phyloP scores from a whole-genome alignment of 2,888 invertebrate species.

The Drosophila anceps region DNA sequence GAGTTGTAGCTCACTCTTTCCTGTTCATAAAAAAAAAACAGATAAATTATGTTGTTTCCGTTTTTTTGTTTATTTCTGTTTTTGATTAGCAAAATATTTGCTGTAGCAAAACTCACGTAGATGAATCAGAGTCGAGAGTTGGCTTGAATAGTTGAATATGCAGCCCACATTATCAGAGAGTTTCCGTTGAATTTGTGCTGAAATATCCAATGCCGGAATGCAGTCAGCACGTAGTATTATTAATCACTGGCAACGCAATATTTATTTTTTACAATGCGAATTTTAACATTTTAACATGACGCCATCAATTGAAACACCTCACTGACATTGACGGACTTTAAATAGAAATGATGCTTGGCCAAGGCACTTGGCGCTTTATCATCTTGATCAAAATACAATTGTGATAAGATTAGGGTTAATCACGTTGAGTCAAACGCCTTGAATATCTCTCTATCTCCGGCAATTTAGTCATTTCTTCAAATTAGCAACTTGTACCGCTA shows the following conservation, averaged over 20 bases:
- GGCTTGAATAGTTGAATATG: slow-evolving; percentile 29
- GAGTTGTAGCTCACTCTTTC: slow-evolving; percentile 7
- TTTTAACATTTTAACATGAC: slow-evolving; percentile 50
- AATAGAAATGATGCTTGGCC: slow-evolving; percentile 67
- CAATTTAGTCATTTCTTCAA: slow-evolving; percentile 69
- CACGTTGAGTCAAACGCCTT: slow-evolving; percentile 10
- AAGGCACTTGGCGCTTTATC: background rate
- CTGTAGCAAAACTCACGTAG: slow-evolving; percentile 38
- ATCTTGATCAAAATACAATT: slow-evolving; percentile 39
- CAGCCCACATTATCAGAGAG: slow-evolving; percentile 42
- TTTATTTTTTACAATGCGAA: slow-evolving; percentile 21
- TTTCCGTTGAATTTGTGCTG: slow-evolving; percentile 62
- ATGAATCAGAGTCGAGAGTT: slow-evolving; percentile 55
- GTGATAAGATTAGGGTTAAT: slow-evolving; percentile 67
- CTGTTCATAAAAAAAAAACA: slow-evolving; percentile 4
- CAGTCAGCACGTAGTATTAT: slow-evolving; percentile 63
- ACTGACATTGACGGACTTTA: slow-evolving; percentile 44
- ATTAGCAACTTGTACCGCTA: slow-evolving; percentile 47
- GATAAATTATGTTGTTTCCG: slow-evolving; percentile 32
- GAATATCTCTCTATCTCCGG: slow-evolving; percentile 19
- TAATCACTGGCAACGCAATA: slow-evolving; percentile 44
- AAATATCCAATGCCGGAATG: slow-evolving; percentile 29
- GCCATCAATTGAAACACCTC: slow-evolving; percentile 61
- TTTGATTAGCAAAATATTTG: slow-evolving; percentile 18
- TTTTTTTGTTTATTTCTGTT: background rate